A percentile compares a stretch with the other conserved stretches of the same genome.
Conservation (phyloP, 2,113 vertebrate genomes). For the Cromileptes altivelis region DNA sequence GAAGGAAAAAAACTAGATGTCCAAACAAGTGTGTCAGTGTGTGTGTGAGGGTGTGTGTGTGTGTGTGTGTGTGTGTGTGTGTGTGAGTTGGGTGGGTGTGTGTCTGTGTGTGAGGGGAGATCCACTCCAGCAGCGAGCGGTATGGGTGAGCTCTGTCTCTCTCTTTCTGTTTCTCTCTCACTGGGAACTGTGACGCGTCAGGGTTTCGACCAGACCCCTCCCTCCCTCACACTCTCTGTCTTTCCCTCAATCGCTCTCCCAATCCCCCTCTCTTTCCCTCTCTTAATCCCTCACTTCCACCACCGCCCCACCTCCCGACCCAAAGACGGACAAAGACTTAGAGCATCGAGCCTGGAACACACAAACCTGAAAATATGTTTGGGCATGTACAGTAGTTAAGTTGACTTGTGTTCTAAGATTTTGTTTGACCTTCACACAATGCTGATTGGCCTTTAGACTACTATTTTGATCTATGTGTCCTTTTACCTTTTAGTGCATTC, state of each 20-base stretch:
- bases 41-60: neutral
- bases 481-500: neutral
- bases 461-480: neutral
- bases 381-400: neutral
- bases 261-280: constrained; percentile 47
- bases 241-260: constrained; percentile 57
- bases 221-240: constrained; percentile 57
- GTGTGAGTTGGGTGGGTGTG: constrained; percentile 38
- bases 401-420: neutral
- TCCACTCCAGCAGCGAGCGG: constrained; percentile 60
- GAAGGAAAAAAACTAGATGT: constrained; percentile 45
- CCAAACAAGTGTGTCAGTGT: constrained; percentile 52
- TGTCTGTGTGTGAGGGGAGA: constrained; percentile 62
- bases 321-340: constrained; percentile 59
- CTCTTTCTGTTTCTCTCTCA: constrained; percentile 42
- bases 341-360: constrained; percentile 19
- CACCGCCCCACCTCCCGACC: constrained; percentile 57
- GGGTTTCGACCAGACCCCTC: constrained; percentile 73
- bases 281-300: constrained; percentile 36
- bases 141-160: constrained; percentile 54
- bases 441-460: neutral
- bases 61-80: constrained; percentile 27
- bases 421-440: neutral
- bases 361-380: neutral
- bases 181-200: constrained; percentile 70